Evolutionary conservation across 1,140 invertebrate species (phyloP).

Genomic region (Steinernema feltiae): DNA sequence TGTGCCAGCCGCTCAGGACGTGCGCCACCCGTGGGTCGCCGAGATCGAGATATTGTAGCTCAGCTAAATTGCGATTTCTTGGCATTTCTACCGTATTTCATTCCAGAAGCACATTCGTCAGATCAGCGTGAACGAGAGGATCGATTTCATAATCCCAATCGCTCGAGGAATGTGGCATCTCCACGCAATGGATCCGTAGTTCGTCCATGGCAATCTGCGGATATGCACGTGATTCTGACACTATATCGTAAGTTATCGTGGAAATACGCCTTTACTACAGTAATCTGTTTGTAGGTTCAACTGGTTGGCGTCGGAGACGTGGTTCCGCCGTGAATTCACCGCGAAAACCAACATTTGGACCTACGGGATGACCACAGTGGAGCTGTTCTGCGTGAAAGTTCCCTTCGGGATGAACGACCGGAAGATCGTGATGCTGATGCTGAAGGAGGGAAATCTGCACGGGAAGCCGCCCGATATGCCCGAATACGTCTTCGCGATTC

Average conservation of each 20-base stretch:
- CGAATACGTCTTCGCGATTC: not conserved
- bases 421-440: not conserved
- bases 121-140: not conserved
- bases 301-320: slow-evolving; percentile 16
- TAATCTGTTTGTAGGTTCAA: slow-evolving; percentile 6
- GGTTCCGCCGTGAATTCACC: slow-evolving; percentile 4
- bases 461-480: not conserved
- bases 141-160: slow-evolving; percentile 5
- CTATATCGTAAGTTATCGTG: slow-evolving; percentile 18
- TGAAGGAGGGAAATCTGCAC: not conserved
- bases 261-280: not conserved
- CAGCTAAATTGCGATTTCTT: not conserved
- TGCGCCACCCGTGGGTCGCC: not conserved
- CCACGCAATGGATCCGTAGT: slow-evolving; percentile 14
- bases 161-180: slow-evolving; percentile 22
- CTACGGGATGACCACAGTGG: slow-evolving; percentile 2
- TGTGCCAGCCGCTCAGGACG: not conserved
- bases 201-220: slow-evolving; percentile 25
- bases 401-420: not conserved
- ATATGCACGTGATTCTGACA: slow-evolving; percentile 9
- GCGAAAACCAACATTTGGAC: slow-evolving; percentile 10
- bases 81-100: not conserved
- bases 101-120: not conserved
- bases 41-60: not conserved
- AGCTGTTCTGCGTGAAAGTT: not conserved